These are phyloP conservation scores for Margarornis squamiger DNA, from an alignment of 2,797 vertebrate species.

Conservation along the genomic window DNA sequence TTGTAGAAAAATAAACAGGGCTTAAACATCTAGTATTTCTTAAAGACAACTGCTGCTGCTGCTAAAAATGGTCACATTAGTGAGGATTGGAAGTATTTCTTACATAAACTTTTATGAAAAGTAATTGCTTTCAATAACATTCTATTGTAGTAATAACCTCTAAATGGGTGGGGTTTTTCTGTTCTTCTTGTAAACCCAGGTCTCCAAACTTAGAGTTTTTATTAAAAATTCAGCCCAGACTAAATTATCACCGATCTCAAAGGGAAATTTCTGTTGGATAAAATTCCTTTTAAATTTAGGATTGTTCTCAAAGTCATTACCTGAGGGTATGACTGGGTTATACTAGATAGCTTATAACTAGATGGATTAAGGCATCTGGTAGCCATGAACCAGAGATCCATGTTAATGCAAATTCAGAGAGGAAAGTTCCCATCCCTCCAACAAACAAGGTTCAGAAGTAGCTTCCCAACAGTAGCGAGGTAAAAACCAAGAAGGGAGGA, in stretches of 20 bases:
- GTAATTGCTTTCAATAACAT: not conserved
- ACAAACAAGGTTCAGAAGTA: not conserved
- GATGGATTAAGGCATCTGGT: not conserved
- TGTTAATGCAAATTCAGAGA: not conserved
- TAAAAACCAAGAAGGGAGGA: not conserved
- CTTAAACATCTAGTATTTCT: not conserved
- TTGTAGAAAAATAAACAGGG: not conserved
- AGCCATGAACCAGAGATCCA: not conserved
- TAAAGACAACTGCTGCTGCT: not conserved
- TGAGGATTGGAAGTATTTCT: not conserved
- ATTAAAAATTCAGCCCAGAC: not conserved
- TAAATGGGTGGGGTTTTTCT: not conserved
- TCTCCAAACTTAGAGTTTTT: not conserved
- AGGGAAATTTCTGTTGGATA: not conserved
- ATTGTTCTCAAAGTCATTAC: not conserved
- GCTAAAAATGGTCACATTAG: not conserved
- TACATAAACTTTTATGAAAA: not conserved
- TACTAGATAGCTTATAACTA: not conserved
- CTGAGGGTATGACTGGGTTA: not conserved
- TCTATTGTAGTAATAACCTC: not conserved
- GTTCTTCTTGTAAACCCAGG: not conserved
- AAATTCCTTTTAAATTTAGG: not conserved
- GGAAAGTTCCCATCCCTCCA: not conserved
- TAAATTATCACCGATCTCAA: not conserved
- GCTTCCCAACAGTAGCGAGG: not conserved